Evolutionary conservation across 64 coral and sea anemone species (phyloP), one percentile per base, ranked within the genome.

Genomic region (Porites lutea): DNA sequence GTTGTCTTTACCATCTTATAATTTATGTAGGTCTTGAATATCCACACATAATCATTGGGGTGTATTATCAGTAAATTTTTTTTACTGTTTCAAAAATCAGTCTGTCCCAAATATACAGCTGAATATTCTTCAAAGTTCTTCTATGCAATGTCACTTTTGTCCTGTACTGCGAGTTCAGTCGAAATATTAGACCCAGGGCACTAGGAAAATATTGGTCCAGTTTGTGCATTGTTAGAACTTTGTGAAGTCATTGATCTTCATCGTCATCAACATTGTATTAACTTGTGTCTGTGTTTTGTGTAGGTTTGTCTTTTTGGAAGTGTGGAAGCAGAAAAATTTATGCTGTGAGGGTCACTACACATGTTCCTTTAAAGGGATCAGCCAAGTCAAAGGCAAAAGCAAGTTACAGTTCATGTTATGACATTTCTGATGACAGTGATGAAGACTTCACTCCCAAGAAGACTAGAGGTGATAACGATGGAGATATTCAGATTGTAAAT

Each of bases 271-370:
- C 27, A 37, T 37, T 37, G 27, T 37, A 22, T 73, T 75, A 50
- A 75, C 71, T 55, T 15, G 43, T 14, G 10, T 23, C 82, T 10
- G 50, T 18, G 65, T 60, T 78, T 50, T 50, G 55, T 93, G 11
- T 75, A 93, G 91, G 91, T 71, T 79, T 81, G n/a, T 43, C 21
- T 65, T 88, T 93, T 87, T 93, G 91, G 83, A 88, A 88, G 54
- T 88, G 74, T 79, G 91, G 73, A 27, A 79, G 73, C 18, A 79
- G 91, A 79, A 93, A 78, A 52, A 88, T 93, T 52, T 93, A 87
- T 87, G 82, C 91, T 48, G 82, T 79, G 44, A 80, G 46, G 75
- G 23, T 70, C 48, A 46, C 5, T 58, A 91, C 13, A 23, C 27
- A 67, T 3, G 60, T n/a, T 15, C 18, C 46, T 50, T 11, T 50